Percentiles rank a stretch among this genome's conserved stretches.
phyloP scores from a whole-genome alignment of 64 coral and sea anemone genomes.

The Hydrozoanthus tunicans region DNA sequence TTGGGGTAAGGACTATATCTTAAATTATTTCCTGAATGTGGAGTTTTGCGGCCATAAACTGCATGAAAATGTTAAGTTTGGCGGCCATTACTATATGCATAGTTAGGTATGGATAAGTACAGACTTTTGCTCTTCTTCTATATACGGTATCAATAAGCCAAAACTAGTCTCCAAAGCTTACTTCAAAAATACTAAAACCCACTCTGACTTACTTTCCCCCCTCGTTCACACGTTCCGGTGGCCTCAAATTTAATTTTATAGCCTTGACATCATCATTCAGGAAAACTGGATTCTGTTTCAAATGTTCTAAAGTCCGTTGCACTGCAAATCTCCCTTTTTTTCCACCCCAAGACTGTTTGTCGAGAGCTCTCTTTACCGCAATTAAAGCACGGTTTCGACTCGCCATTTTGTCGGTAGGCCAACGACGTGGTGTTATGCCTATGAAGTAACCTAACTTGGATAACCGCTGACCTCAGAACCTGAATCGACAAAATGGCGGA shows the following conservation, averaged over 20 bases:
- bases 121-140: too few species aligned
- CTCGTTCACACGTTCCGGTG: constrained; percentile 50
- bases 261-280: constrained; percentile 67
- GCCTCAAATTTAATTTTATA: constrained; percentile 75
- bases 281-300: constrained; percentile 72
- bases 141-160: too few species aligned
- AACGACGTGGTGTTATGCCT: background rate
- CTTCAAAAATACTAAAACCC: too few species aligned
- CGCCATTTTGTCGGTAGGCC: constrained; percentile 59
- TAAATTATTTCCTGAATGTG: too few species aligned
- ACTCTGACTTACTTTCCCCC: constrained; percentile 57
- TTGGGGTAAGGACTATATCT: too few species aligned
- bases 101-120: too few species aligned
- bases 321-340: constrained; percentile 84
- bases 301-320: constrained; percentile 77
- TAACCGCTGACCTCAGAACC: background rate
- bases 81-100: too few species aligned
- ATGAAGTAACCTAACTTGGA: background rate
- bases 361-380: constrained; percentile 56
- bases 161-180: too few species aligned
- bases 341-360: constrained; percentile 50
- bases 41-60: too few species aligned
- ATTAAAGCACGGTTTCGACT: constrained; percentile 40
- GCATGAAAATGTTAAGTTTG: too few species aligned
- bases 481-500: constrained; percentile 16